Percentiles rank a stretch among this genome's conserved stretches.
phyloP scores from a whole-genome alignment of 2,113 vertebrate species.

The Carassius auratus region DNA sequence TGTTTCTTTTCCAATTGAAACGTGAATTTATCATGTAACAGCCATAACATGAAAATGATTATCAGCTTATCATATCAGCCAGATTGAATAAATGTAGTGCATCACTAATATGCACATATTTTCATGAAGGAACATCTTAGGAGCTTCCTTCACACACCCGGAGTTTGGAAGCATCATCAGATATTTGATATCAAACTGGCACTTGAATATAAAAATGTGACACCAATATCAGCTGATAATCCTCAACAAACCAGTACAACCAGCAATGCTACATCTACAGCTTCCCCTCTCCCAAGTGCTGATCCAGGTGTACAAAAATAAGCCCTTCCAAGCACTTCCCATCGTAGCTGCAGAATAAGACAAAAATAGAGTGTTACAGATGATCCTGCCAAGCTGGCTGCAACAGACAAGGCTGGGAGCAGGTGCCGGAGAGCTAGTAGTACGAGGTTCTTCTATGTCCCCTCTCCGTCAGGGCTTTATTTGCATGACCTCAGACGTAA shows the following conservation, averaged over 20 bases:
- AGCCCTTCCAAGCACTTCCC: constrained; percentile 43
- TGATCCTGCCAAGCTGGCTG: constrained; percentile 31
- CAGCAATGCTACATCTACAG: not conserved
- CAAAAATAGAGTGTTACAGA: constrained; percentile 48
- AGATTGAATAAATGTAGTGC: not conserved
- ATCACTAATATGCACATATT: not conserved
- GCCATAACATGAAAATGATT: not conserved
- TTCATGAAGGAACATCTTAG: not conserved
- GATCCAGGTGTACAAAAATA: constrained; percentile 46
- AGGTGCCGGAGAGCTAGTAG: constrained; percentile 38
- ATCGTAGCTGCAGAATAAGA: constrained; percentile 32
- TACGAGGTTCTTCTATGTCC: not conserved
- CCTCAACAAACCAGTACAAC: not conserved
- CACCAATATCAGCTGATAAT: not conserved
- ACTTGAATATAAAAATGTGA: not conserved
- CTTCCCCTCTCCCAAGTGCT: constrained; percentile 18
- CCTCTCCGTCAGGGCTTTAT: constrained; percentile 10
- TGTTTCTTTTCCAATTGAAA: not conserved
- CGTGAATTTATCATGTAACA: not conserved
- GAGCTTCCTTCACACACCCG: not conserved
- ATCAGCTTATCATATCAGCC: not conserved
- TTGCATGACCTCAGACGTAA: constrained; percentile 18
- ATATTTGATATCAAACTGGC: not conserved
- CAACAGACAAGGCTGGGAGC: constrained; percentile 31
- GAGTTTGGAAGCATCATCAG: not conserved